Base-by-base conservation (phyloP, 1,140 invertebrate genomes). In the Sarcophaga peregrina region DNA sequence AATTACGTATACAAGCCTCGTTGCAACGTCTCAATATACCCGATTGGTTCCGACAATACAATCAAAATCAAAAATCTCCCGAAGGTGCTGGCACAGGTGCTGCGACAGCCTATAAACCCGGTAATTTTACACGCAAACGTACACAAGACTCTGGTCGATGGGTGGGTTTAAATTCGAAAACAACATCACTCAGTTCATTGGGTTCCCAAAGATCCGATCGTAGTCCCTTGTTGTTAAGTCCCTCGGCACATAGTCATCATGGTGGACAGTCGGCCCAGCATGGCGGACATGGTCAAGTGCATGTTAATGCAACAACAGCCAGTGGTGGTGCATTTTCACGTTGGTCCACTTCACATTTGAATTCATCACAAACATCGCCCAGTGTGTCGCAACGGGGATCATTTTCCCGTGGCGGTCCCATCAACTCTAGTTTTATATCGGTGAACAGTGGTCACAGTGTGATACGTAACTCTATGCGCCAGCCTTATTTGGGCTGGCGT, bases 21-120 rank as follows among this genome's bases (percentile, higher is more conserved):
- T 91, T 98, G 84, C 96, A 97, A 90, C 96, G 96, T 86, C 93
- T 98, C 82, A 97, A 97, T 91, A 95, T 98, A 54, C 97, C 97
- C 68, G 97, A 98, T 88, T 98, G 97, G 97, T 93, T 90, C 88
- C 85, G 87, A 86, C 85, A 91, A 82, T 90, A 89, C 82, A 90
- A 87, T 86, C 90, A 86, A 88, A 91, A 85, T 87, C 86, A 81
- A 85, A 87, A 75, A 73, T 91, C 75, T 90, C 90, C 85, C 90
- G 92, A 86, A 84, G 93, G 81, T 47, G 47, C 82, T 46, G 83
- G 85, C 37, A 85, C 68, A 54, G 75, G 81, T 54, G 73, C 91
- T 9, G 91, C 91, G 78, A 83, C 82, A 48, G 86, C 84, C 54
- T 90, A 90, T 68, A 87, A 88, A 62, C 87, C 88, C 9, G 88